phyloP scores from a whole-genome alignment of 2,888 invertebrate genomes.

The Brachylomia viminalis region DNA sequence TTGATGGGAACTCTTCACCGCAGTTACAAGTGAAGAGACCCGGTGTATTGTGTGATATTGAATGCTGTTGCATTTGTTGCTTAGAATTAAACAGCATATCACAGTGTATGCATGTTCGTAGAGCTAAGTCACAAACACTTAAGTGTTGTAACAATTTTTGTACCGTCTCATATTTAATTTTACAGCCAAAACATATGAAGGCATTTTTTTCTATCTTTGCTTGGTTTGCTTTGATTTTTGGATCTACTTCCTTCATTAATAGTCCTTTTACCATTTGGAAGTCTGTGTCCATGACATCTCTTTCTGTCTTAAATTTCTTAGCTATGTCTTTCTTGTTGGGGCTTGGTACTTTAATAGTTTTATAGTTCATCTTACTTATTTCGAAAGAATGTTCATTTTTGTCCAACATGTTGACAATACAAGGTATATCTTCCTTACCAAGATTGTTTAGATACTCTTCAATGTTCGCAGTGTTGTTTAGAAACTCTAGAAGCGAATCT shows the following conservation, averaged over 20 bases:
- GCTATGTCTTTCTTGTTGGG: conserved; percentile 80
- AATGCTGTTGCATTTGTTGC: conserved; percentile 83
- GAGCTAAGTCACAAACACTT: conserved; percentile 81
- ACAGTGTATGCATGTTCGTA: conserved; percentile 83
- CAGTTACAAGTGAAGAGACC: conserved; percentile 78
- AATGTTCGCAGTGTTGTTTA: conserved; percentile 87
- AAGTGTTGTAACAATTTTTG: conserved; percentile 83
- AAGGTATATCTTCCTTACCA: conserved; percentile 87
- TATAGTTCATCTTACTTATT: conserved; percentile 70
- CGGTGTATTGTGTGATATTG: conserved; percentile 73
- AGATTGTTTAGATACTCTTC: conserved; percentile 86
- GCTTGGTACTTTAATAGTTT: conserved; percentile 77
- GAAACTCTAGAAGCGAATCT: conserved; percentile 86
- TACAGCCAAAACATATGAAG: conserved; percentile 84
- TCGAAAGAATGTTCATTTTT: conserved; percentile 79
- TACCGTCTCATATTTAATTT: conserved; percentile 77
- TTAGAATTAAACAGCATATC: conserved; percentile 83
- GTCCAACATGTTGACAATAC: conserved; percentile 85
- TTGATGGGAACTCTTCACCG: conserved; percentile 78
- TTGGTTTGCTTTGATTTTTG: conserved; percentile 68
- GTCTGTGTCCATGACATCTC: conserved; percentile 85
- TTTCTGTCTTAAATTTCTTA: conserved; percentile 76
- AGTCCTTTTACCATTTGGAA: conserved; percentile 83
- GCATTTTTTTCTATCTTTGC: conserved; percentile 69
- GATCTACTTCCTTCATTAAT: conserved; percentile 78